Percentiles rank a stretch among this genome's conserved stretches.
Evolutionary conservation across 2,888 invertebrate genomes (phyloP).

Genomic region (Netelia fuscicornis): DNA sequence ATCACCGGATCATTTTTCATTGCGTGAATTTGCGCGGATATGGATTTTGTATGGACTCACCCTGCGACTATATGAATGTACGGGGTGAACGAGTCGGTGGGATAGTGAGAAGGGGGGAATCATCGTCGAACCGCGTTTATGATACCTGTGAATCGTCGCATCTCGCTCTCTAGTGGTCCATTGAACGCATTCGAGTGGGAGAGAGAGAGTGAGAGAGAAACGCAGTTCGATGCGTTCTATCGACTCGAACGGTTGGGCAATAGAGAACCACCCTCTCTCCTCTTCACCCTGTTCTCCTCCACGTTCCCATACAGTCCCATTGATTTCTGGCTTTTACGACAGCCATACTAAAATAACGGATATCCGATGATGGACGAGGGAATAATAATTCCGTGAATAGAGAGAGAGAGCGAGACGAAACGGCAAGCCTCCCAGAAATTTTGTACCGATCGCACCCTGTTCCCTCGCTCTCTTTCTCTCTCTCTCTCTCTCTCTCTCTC

Average conservation of each 20-base stretch:
- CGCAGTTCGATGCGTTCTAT: conserved; percentile 20
- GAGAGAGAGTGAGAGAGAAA: neutral
- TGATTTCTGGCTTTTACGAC: conserved; percentile 62
- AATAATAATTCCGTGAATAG: conserved; percentile 63
- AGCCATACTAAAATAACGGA: conserved; percentile 63
- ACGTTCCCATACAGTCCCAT: conserved; percentile 24
- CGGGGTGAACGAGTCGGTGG: neutral
- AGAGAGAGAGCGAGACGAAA: conserved; percentile 16
- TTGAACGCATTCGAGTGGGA: neutral
- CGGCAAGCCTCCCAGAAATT: conserved; percentile 46
- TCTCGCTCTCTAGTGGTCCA: neutral
- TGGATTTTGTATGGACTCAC: conserved; percentile 10
- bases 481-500: neutral
- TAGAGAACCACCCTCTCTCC: conserved; percentile 9
- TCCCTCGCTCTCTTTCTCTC: neutral
- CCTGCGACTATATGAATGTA: conserved; percentile 9
- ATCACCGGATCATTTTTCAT: conserved; percentile 32
- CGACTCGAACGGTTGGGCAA: conserved; percentile 36
- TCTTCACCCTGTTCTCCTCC: neutral
- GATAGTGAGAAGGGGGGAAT: neutral
- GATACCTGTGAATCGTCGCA: neutral
- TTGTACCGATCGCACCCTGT: conserved; percentile 12
- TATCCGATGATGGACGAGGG: conserved; percentile 65
- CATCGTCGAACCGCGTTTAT: conserved; percentile 32
- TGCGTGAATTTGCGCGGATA: conserved; percentile 15